Conservation (phyloP, 1,140 invertebrate species). For the Zaprionus kolodkinae region DNA sequence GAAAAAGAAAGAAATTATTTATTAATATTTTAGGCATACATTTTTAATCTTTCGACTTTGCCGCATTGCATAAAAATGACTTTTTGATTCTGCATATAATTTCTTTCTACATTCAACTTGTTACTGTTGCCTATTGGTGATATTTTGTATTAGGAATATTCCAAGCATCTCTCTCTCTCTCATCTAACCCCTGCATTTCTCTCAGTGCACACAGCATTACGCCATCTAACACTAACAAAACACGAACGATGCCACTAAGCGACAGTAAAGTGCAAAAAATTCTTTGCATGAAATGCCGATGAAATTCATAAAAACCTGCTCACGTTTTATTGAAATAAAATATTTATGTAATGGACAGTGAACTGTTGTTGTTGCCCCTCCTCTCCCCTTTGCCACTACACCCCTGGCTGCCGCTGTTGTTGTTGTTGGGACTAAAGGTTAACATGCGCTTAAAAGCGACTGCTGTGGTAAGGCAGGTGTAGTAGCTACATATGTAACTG, state of each 20-base stretch:
- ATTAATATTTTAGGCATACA: no score
- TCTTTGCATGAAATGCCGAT: constrained; percentile 77
- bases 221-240: constrained; percentile 64
- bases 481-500: constrained; percentile 31
- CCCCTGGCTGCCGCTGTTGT: constrained; percentile 2
- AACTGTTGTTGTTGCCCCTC: constrained; percentile 44
- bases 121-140: not conserved
- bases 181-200: not conserved
- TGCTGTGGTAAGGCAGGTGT: constrained; percentile 49
- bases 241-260: constrained; percentile 81
- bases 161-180: not conserved
- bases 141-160: not conserved
- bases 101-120: not conserved
- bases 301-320: constrained; percentile 83
- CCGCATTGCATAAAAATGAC: no score
- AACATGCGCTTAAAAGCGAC: constrained; percentile 48
- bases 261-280: constrained; percentile 80
- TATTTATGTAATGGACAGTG: constrained; percentile 83
- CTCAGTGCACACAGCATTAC: not conserved
- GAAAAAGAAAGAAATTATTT: no score
- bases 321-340: constrained; percentile 84
- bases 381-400: not conserved
- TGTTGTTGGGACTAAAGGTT: constrained; percentile 56
- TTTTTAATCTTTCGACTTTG: no score
- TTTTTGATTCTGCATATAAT: not conserved